A percentile compares a stretch with the other conserved stretches of the same genome.
Evolutionary conservation across 1,140 invertebrate species (phyloP).

Genomic region (Aradophagus sp.): DNA sequence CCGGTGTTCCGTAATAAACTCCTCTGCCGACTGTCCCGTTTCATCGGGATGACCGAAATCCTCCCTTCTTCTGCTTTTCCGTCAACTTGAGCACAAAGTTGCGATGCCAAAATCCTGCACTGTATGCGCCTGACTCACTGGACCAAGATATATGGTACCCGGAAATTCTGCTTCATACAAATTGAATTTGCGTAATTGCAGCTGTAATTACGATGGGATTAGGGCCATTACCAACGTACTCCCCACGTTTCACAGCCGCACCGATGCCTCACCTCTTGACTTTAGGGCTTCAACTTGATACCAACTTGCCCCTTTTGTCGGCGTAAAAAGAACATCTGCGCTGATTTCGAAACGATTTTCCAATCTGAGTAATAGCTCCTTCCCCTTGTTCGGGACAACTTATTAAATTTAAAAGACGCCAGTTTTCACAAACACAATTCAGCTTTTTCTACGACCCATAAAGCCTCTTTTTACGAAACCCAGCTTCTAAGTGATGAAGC

Average conservation of each 20-base stretch:
- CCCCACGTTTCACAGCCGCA: constrained; percentile 38
- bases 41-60: constrained; percentile 7
- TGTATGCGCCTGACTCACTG: constrained; percentile 30
- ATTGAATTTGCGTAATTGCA: constrained; percentile 72
- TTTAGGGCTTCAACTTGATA: constrained; percentile 33
- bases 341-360: constrained; percentile 32
- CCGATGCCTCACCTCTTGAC: constrained; percentile 38
- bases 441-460: constrained; percentile 16
- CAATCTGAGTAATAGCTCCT: constrained; percentile 30
- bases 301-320: constrained; percentile 30
- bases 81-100: constrained; percentile 41
- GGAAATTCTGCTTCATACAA: constrained; percentile 66
- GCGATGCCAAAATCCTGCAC: constrained; percentile 3
- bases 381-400: constrained; percentile 7
- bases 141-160: constrained; percentile 62
- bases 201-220: constrained; percentile 69
- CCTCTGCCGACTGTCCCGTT: constrained; percentile 25
- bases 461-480: constrained; percentile 11
- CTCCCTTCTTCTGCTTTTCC: constrained; percentile 58
- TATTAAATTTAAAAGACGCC: constrained; percentile 29
- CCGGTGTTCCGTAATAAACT: constrained; percentile 63
- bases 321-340: constrained; percentile 45
- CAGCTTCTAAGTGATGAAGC: constrained; percentile 29
- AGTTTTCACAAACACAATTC: constrained; percentile 2
- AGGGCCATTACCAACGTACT: constrained; percentile 65